These are phyloP conservation scores for Bufotes viridis DNA, from an alignment of 2,797 vertebrate genomes.

Conservation along the genomic window DNA sequence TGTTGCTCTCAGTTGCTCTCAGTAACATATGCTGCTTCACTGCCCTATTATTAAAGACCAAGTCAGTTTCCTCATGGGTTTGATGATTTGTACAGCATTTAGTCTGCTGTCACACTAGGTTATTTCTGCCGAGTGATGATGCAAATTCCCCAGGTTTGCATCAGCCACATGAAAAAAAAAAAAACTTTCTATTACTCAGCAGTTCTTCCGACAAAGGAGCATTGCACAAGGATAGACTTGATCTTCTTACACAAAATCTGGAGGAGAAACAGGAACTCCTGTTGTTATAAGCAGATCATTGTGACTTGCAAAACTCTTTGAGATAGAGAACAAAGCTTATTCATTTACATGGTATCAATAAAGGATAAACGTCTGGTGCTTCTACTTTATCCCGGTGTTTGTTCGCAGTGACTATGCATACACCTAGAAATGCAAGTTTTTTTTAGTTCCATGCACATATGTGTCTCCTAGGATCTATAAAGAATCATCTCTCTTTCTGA, in stretches of 20 bases:
- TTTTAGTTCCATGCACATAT: background rate
- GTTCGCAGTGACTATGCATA: slow-evolving; percentile 18
- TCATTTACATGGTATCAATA: background rate
- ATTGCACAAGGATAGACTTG: slow-evolving; percentile 73
- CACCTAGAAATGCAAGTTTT: background rate
- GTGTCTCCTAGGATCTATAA: background rate
- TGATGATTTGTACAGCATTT: slow-evolving; percentile 70
- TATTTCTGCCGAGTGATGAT: slow-evolving; percentile 79
- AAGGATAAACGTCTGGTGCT: background rate
- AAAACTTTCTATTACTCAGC: slow-evolving; percentile 79
- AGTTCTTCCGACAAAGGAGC: slow-evolving; percentile 64
- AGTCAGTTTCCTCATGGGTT: slow-evolving; percentile 75
- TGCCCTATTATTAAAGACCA: slow-evolving; percentile 73
- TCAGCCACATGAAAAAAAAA: slow-evolving; percentile 74
- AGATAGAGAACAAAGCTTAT: slow-evolving; percentile 29
- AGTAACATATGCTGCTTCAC: slow-evolving; percentile 71
- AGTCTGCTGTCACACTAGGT: slow-evolving; percentile 79
- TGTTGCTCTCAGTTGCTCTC: slow-evolving; percentile 46
- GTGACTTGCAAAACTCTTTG: slow-evolving; percentile 66
- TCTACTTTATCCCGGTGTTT: background rate
- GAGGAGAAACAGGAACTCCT: slow-evolving; percentile 66
- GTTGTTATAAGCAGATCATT: slow-evolving; percentile 65
- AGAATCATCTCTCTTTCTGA: background rate
- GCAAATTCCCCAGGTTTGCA: slow-evolving; percentile 86
- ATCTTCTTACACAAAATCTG: slow-evolving; percentile 61